A percentile compares a stretch with the other conserved stretches of the same genome.
phyloP scores from a whole-genome alignment of 2,888 invertebrate species.

The Metacarcinus magister region DNA sequence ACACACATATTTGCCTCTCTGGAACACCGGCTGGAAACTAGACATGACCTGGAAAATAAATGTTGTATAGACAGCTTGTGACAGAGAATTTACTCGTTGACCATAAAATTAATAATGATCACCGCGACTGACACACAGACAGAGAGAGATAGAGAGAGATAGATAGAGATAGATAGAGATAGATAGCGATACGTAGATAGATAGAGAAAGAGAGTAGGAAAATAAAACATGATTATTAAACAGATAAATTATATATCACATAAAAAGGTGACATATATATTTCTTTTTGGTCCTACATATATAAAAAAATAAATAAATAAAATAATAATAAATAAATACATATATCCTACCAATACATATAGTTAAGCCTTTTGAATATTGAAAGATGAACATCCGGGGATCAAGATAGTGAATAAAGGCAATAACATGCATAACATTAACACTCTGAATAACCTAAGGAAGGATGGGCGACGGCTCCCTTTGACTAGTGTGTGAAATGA shows the following conservation, averaged over 20 bases:
- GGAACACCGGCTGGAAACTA: not conserved
- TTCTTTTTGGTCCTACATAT: not conserved
- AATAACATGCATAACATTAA: too few species aligned
- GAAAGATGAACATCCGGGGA: too few species aligned
- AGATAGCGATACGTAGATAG: not conserved
- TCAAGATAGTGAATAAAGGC: too few species aligned
- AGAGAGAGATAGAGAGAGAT: conserved; percentile 3
- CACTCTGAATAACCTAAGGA: too few species aligned
- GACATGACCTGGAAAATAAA: not conserved
- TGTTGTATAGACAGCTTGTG: not conserved
- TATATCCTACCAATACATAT: not conserved
- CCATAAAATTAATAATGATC: not conserved
- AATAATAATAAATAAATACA: not conserved
- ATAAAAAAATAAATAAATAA: not conserved
- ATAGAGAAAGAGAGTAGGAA: not conserved
- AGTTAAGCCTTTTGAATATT: not conserved
- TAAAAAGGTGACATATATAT: not conserved
- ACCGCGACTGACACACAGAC: not conserved
- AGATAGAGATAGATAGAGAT: not conserved
- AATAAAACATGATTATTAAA: not conserved
- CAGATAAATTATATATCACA: not conserved
- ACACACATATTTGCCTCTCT: not conserved
- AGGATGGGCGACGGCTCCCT: too few species aligned
- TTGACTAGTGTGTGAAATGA: too few species aligned
- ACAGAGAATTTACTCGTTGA: not conserved